Evolutionary conservation across 2,888 invertebrate genomes (phyloP).

Genomic region (Plagodis pulveraria): DNA sequence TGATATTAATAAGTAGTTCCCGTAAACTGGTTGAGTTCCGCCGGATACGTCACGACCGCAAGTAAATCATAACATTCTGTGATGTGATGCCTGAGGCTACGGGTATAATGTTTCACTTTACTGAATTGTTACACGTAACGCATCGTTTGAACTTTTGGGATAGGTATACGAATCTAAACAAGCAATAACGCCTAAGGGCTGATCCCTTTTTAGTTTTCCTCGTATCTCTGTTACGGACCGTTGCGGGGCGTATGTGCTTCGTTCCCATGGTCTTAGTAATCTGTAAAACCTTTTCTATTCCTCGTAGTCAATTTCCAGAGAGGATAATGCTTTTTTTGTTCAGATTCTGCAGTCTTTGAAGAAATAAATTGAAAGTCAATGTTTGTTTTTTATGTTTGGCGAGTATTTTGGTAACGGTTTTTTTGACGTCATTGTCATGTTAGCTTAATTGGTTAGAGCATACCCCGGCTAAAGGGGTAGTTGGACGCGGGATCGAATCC

Average conservation of each 20-base stretch:
- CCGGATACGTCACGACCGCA: background rate
- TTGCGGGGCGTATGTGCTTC: constrained; percentile 13
- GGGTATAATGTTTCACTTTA: constrained; percentile 13
- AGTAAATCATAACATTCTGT: constrained; percentile 11
- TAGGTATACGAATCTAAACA: constrained; percentile 19
- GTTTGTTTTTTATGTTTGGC: no score
- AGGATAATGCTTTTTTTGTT: constrained; percentile 15
- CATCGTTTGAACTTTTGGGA: constrained; percentile 23
- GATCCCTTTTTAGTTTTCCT: constrained; percentile 30
- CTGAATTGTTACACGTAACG: constrained; percentile 8
- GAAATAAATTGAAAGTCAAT: background rate
- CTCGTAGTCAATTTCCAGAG: constrained; percentile 15
- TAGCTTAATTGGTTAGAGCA: no score
- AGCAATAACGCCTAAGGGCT: constrained; percentile 27
- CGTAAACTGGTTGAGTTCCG: background rate
- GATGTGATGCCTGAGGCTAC: constrained; percentile 2
- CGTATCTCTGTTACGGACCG: constrained; percentile 18
- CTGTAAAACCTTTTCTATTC: constrained; percentile 21
- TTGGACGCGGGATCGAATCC: no score
- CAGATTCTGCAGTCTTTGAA: constrained; percentile 2
- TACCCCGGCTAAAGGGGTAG: no score
- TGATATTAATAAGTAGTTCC: background rate
- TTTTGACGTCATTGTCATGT: no score
- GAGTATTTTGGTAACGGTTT: no score
- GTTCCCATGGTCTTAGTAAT: constrained; percentile 19